Base-by-base conservation (phyloP, 1,140 invertebrate species). In the Macrotrachela quadricornifera region DNA sequence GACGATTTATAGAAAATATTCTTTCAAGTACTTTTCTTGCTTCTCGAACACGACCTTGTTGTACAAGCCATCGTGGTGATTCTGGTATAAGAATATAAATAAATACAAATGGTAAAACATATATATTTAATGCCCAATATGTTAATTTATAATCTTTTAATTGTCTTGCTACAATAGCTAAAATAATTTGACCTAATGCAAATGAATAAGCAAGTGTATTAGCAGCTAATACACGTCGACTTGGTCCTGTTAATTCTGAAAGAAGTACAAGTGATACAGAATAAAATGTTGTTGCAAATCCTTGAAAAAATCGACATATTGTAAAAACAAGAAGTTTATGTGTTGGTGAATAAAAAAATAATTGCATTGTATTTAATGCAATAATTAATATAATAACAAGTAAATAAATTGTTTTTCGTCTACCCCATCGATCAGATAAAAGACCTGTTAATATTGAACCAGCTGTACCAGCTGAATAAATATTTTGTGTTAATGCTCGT, bases 71-170 rank as follows among this genome's bases (percentile, higher is more conserved):
- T 37, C 49, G 49, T 10, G 49, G 41, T 16, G 49, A 51, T 37
- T 51, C 49, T 1, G 49, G 49, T 42, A 51, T 41, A 13, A 44
- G n/a, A 41, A 41, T 44, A 42, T 51, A 51, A 21, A 44, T 44
- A 41, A 44, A 44, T 13, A 51, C 44, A 37, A 51, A 51, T 13
- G 49, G 49, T 14, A 51, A 44, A 17, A 51, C 49, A 51, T 51
- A 51, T 44, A 51, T 36, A 15, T 41, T 42, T 12, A 51, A 30
- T 1, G 42, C 42, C 49, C 49, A 51, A 12, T 37, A 15, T 14
- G 44, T 38, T 30, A 44, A 44, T 15, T 44, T n/a, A 37, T 45
- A 51, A 36, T 51, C 49, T 44, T 51, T 51, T 15, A 51, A 51
- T 16, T 16, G 44, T 15, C 37, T 44, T 0, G 49, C 49, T n/a